A percentile compares a stretch with the other conserved stretches of the same genome.
phyloP scores from a whole-genome alignment of 2,113 vertebrate species.

The Azemiops feae region DNA sequence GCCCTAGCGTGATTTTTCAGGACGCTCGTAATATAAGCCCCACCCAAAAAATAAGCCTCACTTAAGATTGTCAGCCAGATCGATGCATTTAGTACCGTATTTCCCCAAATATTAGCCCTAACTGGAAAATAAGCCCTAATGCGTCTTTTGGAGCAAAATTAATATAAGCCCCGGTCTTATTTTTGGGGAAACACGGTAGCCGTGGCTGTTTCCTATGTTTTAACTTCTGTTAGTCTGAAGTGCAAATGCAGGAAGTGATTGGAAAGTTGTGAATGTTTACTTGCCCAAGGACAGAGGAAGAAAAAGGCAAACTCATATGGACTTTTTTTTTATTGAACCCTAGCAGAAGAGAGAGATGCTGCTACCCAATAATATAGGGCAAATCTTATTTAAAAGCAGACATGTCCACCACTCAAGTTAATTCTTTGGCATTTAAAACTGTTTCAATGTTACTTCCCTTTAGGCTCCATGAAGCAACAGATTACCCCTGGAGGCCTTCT shows the following conservation, averaged over 20 bases:
- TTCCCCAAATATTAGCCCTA: no score
- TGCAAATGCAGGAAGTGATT: not conserved
- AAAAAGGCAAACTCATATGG: not conserved
- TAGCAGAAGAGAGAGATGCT: not conserved
- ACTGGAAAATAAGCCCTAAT: no score
- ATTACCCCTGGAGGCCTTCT: constrained; percentile 91
- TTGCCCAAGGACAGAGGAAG: not conserved
- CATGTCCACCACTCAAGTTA: constrained; percentile 21
- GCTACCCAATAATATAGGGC: constrained; percentile 1
- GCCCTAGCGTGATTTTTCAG: no score
- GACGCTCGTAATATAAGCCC: no score
- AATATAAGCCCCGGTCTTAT: no score
- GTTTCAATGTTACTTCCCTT: not conserved
- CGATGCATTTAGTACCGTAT: no score
- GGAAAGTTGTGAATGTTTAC: not conserved
- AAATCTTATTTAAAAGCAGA: not conserved
- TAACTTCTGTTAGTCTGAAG: not conserved
- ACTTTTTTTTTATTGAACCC: not conserved
- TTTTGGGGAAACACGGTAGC: not conserved
- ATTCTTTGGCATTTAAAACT: constrained; percentile 17
- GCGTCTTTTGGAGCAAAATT: no score
- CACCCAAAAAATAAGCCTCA: no score
- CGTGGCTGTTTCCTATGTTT: not conserved
- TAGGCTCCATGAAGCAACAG: constrained; percentile 89
- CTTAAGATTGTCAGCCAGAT: no score